Base-by-base conservation (phyloP, 2,797 vertebrate species). In the Gobionotothen gibberifrons region DNA sequence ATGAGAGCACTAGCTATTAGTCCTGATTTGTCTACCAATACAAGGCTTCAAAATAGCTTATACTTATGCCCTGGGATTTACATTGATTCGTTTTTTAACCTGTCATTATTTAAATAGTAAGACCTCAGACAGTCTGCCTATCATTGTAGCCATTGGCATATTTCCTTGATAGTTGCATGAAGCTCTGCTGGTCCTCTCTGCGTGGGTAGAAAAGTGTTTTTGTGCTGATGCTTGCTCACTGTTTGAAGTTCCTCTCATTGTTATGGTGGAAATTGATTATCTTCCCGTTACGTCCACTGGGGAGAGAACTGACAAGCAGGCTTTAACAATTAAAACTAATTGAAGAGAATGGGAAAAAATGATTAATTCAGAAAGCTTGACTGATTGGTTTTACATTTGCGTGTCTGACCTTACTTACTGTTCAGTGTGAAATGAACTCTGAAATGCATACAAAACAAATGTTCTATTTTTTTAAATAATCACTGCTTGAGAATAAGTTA, bases 251-350 rank as follows among this genome's bases (percentile, higher is more conserved):
- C 26, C 63, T 75, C 66, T 84, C 68, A 54, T 60, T 67, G 64
- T 71, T 81, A 69, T 21, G 44, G 58, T 42, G 43, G 52, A 74
- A 67, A 85, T 74, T 81, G 79, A 86, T 89, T 77, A 73, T 71
- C 15, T 77, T 39, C 44, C n/a, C 29, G 73, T 77, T 74, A 76
- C 77, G 19, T 40, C 53, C 22, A n/a, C 17, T 19, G 53, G n/a
- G 40, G 60, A 53, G 29, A 64, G 17, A 15, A 63, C 22, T 48
- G 54, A 56, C 70, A 36, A 52, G 74, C 63, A 74, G 59, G 43
- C 32, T 36, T 36, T 36, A 36, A 9, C 44, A 74, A 73, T 77
- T 81, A 58, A 59, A 64, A 43, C 29, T 19, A 51, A 79, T 77
- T 54, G 21, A 79, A 21, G 15, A 39, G 16, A 76, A 73, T 56